A percentile compares a stretch with the other conserved stretches of the same genome.
These are phyloP conservation scores for Podargus strigoides DNA, from an alignment of 2,797 vertebrate species.

Conservation along the genomic window DNA sequence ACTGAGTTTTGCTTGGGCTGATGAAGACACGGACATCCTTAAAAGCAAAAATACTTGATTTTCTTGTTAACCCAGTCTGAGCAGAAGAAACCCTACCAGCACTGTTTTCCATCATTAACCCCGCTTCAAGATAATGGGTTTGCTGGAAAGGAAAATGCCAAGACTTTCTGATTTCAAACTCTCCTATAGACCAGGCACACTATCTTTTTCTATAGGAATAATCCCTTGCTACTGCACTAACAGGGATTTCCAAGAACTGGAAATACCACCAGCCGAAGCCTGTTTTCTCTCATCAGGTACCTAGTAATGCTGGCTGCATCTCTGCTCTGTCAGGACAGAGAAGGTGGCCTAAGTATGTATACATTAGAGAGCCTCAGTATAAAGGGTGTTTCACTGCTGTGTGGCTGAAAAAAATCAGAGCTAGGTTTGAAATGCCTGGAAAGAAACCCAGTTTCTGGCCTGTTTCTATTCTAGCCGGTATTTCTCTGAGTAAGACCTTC, in stretches of 20 bases:
- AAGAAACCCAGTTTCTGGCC: not conserved
- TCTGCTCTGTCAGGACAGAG: not conserved
- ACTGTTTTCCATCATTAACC: not conserved
- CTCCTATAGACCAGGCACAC: no score
- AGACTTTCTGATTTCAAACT: not conserved
- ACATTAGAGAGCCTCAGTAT: not conserved
- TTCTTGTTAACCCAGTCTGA: not conserved
- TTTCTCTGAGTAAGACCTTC: not conserved
- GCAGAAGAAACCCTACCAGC: no score
- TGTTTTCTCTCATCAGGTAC: not conserved
- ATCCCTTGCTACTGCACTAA: not conserved
- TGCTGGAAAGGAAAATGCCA: not conserved
- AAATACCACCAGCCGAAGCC: not conserved
- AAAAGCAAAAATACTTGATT: not conserved
- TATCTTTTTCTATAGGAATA: not conserved
- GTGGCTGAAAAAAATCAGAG: not conserved
- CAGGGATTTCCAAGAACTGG: not conserved
- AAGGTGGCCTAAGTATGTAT: not conserved
- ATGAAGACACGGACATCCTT: not conserved
- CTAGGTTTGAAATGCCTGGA: not conserved
- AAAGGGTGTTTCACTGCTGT: accelerated
- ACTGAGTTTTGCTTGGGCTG: not conserved
- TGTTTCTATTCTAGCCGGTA: not conserved
- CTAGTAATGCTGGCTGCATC: not conserved
- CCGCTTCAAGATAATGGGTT: not conserved